Conservation (phyloP, 2,888 invertebrate species). For the Habroteleia sp. region DNA sequence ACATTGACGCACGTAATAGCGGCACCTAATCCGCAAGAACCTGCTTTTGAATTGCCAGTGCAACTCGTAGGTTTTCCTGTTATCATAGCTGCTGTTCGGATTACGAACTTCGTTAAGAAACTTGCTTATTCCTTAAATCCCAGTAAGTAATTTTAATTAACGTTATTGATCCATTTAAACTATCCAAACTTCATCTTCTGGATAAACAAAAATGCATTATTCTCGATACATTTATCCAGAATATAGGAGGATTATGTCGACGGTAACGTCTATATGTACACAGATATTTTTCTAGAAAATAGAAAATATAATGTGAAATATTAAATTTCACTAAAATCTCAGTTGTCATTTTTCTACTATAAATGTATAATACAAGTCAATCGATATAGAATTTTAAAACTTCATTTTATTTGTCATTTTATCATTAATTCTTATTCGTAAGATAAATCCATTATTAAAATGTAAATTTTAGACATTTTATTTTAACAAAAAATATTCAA, state of each 20-base stretch:
- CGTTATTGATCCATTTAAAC: constrained; percentile 28
- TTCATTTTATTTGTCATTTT: too few relatives aligned
- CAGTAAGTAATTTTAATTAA: constrained; percentile 82
- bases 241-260: background rate
- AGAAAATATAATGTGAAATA: too few relatives aligned
- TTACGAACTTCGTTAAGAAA: constrained; percentile 92
- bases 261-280: too few relatives aligned
- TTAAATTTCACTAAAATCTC: too few relatives aligned
- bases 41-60: constrained; percentile 89
- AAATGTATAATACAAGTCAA: too few relatives aligned
- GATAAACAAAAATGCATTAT: constrained; percentile 14
- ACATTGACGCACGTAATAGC: constrained; percentile 71
- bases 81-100: constrained; percentile 88
- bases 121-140: constrained; percentile 91
- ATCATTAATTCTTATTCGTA: background rate
- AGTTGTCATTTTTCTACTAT: too few relatives aligned
- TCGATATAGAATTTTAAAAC: too few relatives aligned
- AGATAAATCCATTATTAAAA: constrained; percentile 4
- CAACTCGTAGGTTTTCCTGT: constrained; percentile 92
- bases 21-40: constrained; percentile 81
- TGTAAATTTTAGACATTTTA: background rate
- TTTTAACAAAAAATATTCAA: background rate
- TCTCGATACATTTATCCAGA: background rate
- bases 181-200: constrained; percentile 43
- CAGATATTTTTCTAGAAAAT: too few relatives aligned